Base-by-base conservation (phyloP, 2,797 vertebrate species). In the Lacerta bilineata region DNA sequence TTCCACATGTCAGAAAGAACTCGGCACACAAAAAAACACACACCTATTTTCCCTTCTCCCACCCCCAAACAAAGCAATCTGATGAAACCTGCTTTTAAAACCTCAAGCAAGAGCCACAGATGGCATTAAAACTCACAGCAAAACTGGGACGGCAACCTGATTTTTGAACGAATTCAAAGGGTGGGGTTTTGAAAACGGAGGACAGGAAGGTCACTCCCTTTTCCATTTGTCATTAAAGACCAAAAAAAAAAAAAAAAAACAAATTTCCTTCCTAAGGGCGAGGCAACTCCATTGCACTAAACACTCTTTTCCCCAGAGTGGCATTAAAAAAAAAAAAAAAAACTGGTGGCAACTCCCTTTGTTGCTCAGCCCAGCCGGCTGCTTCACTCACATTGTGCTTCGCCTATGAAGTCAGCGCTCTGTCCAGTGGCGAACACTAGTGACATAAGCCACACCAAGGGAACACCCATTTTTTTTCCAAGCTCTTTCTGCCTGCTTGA, bases 21-120 rank as follows among this genome's bases (percentile, higher is more conserved):
- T 55, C 2, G 10, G 11, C 17, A 10, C 55, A 68, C 55, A 68
- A 27, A 2, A 33, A 15, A 13, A 55, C 0, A 55, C 10, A 43
- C 46, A 46, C 27, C 11, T 61, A 4, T 7, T 8, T 27, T 15
- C n/a, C 33, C 20, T 59, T 55, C 55, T 23, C 13, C 66, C 23
- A 8, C 68, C 41, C 41, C 83, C 39, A 85, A 80, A 81, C 88
- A 75, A 89, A 85, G 88, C 77, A 81, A 55, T 36, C 68, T 20
- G 55, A 78, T 20, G 76, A 43, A 64, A 39, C 55, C 59, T 66
- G 15, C 36, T 85, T n/a, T 39, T 68, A 55, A 55, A 55, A 75
- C 29, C 79, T 68, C 33, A 74, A 76, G 84, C 69, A 59, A n/a
- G 71, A 68, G 18, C 50, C 43, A 55, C 36, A 81, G 59, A 76